Conservation (phyloP, 2,888 invertebrate species). For the Gryllus longicercus region DNA sequence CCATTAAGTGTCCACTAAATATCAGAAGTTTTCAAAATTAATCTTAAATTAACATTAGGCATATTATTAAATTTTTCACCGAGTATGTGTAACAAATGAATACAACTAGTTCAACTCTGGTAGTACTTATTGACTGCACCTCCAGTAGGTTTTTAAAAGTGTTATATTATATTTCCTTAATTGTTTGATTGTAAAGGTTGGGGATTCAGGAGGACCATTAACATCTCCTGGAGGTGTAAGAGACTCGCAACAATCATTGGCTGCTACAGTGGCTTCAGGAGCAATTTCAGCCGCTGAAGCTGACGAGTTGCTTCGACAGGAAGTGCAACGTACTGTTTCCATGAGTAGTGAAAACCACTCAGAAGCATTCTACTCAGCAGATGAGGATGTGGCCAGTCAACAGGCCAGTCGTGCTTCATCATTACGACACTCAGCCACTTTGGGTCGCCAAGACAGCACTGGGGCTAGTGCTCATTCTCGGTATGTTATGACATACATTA, state of each 20-base stretch:
- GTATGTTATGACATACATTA: not conserved
- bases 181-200: too few species aligned
- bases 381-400: conserved; percentile 62
- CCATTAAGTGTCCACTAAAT: too few species aligned
- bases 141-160: too few species aligned
- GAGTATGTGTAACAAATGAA: too few species aligned
- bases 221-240: not conserved
- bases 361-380: conserved; percentile 89
- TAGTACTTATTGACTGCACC: too few species aligned
- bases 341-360: conserved; percentile 87
- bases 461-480: not conserved
- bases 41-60: too few species aligned
- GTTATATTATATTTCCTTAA: too few species aligned
- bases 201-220: not conserved
- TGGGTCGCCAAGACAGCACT: conserved; percentile 45
- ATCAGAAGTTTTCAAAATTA: too few species aligned
- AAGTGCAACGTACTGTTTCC: conserved; percentile 77
- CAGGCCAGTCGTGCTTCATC: conserved; percentile 41
- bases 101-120: too few species aligned
- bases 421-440: conserved; percentile 40
- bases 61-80: too few species aligned
- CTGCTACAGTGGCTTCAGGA: not conserved
- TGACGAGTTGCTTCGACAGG: conserved; percentile 34
- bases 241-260: not conserved
- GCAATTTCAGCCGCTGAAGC: conserved; percentile 35